Evolutionary conservation across 2,113 vertebrate species (phyloP).

Genomic region (Microcebus griseorufus): DNA sequence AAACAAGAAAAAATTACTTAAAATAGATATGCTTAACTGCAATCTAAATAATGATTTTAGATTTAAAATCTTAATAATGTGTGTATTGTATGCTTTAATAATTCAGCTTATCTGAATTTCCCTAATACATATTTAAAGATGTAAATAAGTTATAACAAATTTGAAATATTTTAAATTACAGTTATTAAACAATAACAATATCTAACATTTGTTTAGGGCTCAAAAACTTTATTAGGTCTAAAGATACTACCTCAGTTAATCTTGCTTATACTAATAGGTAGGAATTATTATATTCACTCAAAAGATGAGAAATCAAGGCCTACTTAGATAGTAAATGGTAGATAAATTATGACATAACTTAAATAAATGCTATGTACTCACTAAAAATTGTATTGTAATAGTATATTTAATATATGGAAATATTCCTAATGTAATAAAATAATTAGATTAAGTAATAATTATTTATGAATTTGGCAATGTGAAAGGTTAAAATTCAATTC

Average conservation of each 20-base stretch:
- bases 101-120: not conserved
- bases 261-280: not conserved
- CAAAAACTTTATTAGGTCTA: not conserved
- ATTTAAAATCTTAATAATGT: constrained; percentile 38
- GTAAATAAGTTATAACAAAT: not conserved
- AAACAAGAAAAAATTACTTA: constrained; percentile 41
- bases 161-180: not conserved
- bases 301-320: not conserved
- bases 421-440: not conserved
- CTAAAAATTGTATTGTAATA: not conserved
- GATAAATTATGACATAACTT: not conserved
- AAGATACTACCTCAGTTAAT: not conserved
- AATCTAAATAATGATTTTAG: not conserved
- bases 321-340: not conserved
- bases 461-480: not conserved
- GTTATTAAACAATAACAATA: not conserved
- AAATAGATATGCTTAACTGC: not conserved
- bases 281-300: not conserved
- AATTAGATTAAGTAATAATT: not conserved
- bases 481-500: not conserved
- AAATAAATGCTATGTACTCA: not conserved
- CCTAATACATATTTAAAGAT: not conserved
- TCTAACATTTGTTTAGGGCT: not conserved
- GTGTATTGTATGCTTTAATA: not conserved
- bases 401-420: not conserved